Evolutionary conservation across 2,113 vertebrate genomes (phyloP).

Genomic region (Platysternon megacephalum): DNA sequence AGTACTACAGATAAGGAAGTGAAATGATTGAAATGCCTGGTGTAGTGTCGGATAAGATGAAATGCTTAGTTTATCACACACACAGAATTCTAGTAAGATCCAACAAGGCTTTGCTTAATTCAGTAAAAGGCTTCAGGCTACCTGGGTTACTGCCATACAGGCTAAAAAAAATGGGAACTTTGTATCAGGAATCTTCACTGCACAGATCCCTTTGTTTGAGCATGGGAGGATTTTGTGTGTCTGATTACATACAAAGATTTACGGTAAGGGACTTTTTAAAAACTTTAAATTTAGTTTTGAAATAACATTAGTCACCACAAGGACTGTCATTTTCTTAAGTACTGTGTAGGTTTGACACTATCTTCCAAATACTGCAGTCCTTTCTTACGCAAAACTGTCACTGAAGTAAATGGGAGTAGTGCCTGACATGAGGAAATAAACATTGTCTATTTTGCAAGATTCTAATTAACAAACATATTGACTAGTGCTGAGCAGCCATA

Average conservation of each 20-base stretch:
- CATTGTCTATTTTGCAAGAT: neutral
- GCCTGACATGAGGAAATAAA: constrained; percentile 22
- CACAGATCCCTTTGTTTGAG: constrained; percentile 73
- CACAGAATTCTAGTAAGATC: constrained; percentile 66
- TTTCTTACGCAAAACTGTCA: constrained; percentile 1
- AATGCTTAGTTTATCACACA: constrained; percentile 75
- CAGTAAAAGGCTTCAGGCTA: constrained; percentile 39
- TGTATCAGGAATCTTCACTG: constrained; percentile 71
- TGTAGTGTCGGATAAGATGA: constrained; percentile 80
- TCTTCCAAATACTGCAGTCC: neutral
- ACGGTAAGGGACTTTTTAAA: constrained; percentile 76
- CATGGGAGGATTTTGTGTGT: constrained; percentile 81
- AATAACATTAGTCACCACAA: neutral
- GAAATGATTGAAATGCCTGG: constrained; percentile 74
- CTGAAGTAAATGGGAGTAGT: neutral
- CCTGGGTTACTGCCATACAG: constrained; percentile 1
- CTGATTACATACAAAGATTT: constrained; percentile 83
- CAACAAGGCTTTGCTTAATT: constrained; percentile 33
- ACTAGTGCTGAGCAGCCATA: neutral
- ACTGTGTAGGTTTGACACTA: neutral
- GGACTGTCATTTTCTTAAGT: neutral
- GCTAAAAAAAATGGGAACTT: constrained; percentile 79
- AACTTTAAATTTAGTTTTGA: neutral
- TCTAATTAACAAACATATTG: neutral
- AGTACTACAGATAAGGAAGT: constrained; percentile 72